Evolutionary conservation across 2,797 vertebrate genomes (phyloP), one percentile per base, ranked within the genome.

Genomic region (Eupleurogrammus muticus): DNA sequence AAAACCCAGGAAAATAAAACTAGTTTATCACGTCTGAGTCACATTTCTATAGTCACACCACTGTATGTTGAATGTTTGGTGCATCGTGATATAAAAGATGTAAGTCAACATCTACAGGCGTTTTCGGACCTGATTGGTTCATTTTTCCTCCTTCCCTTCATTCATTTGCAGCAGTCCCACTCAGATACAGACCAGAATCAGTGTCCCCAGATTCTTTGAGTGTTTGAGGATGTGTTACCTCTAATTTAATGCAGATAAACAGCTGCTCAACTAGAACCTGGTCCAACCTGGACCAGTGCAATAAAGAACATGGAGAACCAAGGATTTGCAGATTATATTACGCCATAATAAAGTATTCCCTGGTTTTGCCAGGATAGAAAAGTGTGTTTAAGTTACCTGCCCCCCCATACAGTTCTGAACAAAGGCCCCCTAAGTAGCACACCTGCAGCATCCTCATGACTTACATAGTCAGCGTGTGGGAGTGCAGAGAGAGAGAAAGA

Each of bases 401-500:
- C 61, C 68, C 69, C 61, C 58, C 70, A 60, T 73, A 66, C 57
- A 34, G 55, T 52, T 60, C 35, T 55, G 59, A 73, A 73, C 70
- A 80, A 75, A 80, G 54, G 51, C 69, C 71, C 49, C 71, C 83
- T 53, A 68, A 8, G 11, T 24, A 17, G 67, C 50, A 52, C 62
- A 75, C 56, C 80, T 71, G 63, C 42, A 5, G 52, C 35, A 53
- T 38, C 38, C 62, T 73, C 71, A 75, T 59, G 47, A 57, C 65
- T 69, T 48, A 50, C 50, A 71, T 68, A 71, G 76, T 81, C 69
- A 74, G 19, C 0, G 19, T 10, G 72, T 59, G 58, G 50, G 72
- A 76, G 61, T 23, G 58, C 19, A 53, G 32, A 65, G 40, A 14
- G 9, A 51, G 3, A 59, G 13, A 73, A 13, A 67, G 32, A 68